phyloP scores from a whole-genome alignment of 2,797 vertebrate species.

The Cyprinella venusta region DNA sequence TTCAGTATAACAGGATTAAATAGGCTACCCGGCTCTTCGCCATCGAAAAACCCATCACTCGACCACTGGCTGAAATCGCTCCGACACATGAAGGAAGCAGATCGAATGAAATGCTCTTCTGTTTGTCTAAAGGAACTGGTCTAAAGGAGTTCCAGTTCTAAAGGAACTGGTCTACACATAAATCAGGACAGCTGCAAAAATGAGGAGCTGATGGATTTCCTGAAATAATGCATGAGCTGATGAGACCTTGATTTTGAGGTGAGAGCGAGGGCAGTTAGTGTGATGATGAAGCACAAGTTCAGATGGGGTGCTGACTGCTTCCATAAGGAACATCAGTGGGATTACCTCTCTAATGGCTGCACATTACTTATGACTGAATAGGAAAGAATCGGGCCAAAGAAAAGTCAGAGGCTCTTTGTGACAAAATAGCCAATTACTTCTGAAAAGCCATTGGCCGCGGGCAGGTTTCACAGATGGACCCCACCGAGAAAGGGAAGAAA shows the following conservation, averaged over 20 bases:
- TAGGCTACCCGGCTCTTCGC: background rate
- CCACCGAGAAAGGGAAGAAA: background rate
- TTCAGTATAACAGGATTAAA: background rate
- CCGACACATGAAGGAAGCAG: background rate
- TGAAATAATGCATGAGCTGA: slow-evolving; percentile 15
- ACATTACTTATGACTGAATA: slow-evolving; percentile 34
- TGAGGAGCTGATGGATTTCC: slow-evolving; percentile 2
- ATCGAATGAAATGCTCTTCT: background rate
- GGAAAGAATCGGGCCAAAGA: background rate
- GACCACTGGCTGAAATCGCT: background rate
- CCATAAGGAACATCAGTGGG: slow-evolving; percentile 11
- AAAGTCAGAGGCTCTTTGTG: slow-evolving; percentile 21
- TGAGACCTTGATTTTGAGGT: background rate
- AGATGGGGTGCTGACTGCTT: background rate
- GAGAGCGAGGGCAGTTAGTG: background rate
- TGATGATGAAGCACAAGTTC: slow-evolving; percentile 15
- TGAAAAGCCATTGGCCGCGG: background rate
- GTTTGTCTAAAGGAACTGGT: background rate
- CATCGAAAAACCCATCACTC: background rate
- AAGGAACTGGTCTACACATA: background rate
- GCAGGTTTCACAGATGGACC: slow-evolving; percentile 13
- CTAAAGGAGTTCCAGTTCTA: too few relatives aligned
- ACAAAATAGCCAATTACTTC: slow-evolving; percentile 41
- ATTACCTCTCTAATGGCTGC: slow-evolving; percentile 29
- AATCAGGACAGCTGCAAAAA: slow-evolving; percentile 6